Conservation (phyloP, 2,113 vertebrate genomes). For the Sphyrna mokarran region DNA sequence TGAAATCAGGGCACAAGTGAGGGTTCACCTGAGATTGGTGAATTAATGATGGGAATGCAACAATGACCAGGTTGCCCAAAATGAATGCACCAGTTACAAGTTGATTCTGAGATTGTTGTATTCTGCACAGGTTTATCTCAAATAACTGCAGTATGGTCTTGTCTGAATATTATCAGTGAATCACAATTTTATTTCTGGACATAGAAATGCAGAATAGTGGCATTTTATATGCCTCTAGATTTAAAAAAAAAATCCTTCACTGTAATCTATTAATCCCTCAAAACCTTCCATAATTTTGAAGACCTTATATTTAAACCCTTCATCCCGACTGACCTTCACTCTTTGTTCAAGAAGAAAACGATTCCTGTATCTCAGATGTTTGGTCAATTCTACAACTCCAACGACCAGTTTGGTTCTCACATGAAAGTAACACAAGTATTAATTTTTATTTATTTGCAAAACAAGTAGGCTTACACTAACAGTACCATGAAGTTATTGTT, state of each 20-base stretch:
- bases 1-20: not conserved
- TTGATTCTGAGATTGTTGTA: not conserved
- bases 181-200: not conserved
- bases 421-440: not conserved
- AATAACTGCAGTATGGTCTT: not conserved
- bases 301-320: not conserved
- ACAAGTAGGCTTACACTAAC: no score
- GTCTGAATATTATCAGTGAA: not conserved
- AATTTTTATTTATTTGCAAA: no score
- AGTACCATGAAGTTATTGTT: no score
- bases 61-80: not conserved
- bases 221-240: not conserved
- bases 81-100: no score
- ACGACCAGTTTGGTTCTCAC: not conserved
- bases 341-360: not conserved
- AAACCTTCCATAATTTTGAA: not conserved
- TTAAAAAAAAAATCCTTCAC: no score
- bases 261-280: not conserved
- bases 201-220: not conserved
- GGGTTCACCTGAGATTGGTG: not conserved
- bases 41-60: not conserved
- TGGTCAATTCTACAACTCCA: not conserved
- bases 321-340: no score
- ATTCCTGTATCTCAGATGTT: not conserved
- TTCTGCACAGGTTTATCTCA: not conserved